Conservation (phyloP, 2,113 vertebrate species). For the Aldabrachelys gigantea region DNA sequence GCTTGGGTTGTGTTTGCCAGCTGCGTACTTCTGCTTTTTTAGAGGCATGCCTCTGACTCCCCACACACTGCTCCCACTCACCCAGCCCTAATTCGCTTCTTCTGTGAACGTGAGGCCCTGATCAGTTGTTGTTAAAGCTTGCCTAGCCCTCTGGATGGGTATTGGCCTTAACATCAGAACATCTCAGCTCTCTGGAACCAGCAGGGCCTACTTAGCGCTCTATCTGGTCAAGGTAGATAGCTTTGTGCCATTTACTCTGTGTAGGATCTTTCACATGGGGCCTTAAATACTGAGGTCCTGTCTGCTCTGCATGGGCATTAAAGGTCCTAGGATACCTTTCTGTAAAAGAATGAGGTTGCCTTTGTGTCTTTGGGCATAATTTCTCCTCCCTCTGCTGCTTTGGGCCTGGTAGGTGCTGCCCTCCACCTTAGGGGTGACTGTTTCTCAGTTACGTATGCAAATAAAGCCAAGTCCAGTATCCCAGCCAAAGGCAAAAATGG, state of each 20-base stretch:
- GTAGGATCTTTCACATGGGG: neutral
- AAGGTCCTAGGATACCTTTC: neutral
- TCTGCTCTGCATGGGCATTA: neutral
- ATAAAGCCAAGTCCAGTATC: neutral
- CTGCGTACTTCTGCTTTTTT: constrained; percentile 5
- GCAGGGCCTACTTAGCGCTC: neutral
- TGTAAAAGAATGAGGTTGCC: neutral
- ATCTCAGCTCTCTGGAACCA: neutral
- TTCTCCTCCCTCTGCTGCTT: neutral
- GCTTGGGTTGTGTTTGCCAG: constrained; percentile 12
- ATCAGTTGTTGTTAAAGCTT: neutral
- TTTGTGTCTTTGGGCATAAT: neutral
- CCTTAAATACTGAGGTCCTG: neutral
- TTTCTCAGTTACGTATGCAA: neutral
- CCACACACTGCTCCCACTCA: neutral
- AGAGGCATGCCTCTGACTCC: neutral
- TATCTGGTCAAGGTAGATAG: neutral
- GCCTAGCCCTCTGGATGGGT: neutral
- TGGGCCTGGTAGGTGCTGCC: neutral
- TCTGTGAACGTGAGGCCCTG: neutral
- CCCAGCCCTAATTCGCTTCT: constrained; percentile 33
- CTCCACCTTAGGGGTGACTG: neutral
- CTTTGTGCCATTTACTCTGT: neutral
- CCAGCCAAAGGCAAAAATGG: neutral
- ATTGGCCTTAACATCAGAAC: neutral